Evolutionary conservation across 2,888 invertebrate species (phyloP).

Genomic region (Vanessa cardui): DNA sequence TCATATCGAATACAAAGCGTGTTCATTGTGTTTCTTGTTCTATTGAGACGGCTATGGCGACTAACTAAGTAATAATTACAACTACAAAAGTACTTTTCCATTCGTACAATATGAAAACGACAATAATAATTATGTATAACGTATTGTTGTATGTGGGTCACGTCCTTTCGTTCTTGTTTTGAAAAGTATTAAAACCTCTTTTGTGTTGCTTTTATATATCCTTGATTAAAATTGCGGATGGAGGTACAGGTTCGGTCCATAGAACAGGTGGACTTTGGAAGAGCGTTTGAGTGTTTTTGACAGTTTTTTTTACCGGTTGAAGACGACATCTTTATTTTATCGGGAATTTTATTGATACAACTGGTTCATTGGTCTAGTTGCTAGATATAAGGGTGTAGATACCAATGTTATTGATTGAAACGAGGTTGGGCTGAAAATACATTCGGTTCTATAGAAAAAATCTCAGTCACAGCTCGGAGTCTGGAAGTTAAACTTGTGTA

Average conservation of each 20-base stretch:
- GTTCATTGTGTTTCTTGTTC: constrained; percentile 35
- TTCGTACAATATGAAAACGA: constrained; percentile 19
- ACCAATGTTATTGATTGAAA: too few relatives aligned
- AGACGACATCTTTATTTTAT: too few relatives aligned
- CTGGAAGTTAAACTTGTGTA: too few relatives aligned
- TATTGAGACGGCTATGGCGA: constrained; percentile 30
- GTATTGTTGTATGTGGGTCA: constrained; percentile 24
- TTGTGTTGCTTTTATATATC: constrained; percentile 16
- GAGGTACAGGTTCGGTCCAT: neutral
- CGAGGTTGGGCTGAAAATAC: too few relatives aligned
- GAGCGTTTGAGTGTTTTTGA: neutral
- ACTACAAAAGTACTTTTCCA: constrained; percentile 18
- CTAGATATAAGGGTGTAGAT: too few relatives aligned
- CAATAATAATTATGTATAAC: constrained; percentile 19
- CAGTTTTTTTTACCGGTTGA: too few relatives aligned
- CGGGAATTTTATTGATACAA: too few relatives aligned
- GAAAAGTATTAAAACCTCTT: constrained; percentile 16
- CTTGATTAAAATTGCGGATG: constrained; percentile 5
- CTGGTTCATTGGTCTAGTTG: too few relatives aligned
- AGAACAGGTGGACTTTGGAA: neutral
- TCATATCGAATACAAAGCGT: constrained; percentile 46
- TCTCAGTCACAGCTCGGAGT: too few relatives aligned
- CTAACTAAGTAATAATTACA: constrained; percentile 39
- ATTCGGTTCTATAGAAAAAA: too few relatives aligned
- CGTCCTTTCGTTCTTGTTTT: constrained; percentile 18